Evolutionary conservation across 2,888 invertebrate species (phyloP), one percentile per base, ranked within the genome.

Genomic region (Yponomeuta plumbellus): DNA sequence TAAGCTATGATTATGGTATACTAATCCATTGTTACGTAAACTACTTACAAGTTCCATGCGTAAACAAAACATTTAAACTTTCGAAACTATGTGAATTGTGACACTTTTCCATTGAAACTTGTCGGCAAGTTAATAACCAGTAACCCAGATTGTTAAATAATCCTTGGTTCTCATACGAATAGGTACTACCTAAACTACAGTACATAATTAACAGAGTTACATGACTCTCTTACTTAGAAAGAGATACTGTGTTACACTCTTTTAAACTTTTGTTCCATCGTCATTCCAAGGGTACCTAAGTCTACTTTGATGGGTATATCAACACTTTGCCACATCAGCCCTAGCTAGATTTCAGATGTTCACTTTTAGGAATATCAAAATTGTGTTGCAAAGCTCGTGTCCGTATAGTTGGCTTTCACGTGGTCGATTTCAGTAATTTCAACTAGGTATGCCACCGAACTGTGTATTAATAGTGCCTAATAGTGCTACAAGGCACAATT

Each of bases 71-170:
- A 23, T 34, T 26, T 61, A 20, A 39, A 63, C 63, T 63, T 63
- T 63, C 63, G 21, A 63, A 63, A 44, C 44, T 22, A 40, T 63
- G 63, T n/a, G 63, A 63, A 63, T 44, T 63, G 63, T 63, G 63
- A 63, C 63, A 63, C 13, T 40, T 40, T 21, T 21, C 40, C 44
- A 63, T 63, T 40, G 4, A 34, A 62, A 20, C 34, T 13, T 21
- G 23, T 23, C 59, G 17, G 59, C 22, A 21, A 59, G 21, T 21
- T 23, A 21, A 22, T 23, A 23, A 22, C 59, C 23, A 13, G 20
- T 62, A 34, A 62, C 39, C 62, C 39, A 62, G 62, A 22, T 59
- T 59, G 20, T 62, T 62, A 62, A 59, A 62, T 62, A 62, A 62
- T 62, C 40, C 62, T 62, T 62, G 10, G 62, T 62, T 62, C 62